Percentiles rank a stretch among this genome's conserved stretches.
phyloP scores from a whole-genome alignment of 2,888 invertebrate genomes.

The Lasius platythorax region DNA sequence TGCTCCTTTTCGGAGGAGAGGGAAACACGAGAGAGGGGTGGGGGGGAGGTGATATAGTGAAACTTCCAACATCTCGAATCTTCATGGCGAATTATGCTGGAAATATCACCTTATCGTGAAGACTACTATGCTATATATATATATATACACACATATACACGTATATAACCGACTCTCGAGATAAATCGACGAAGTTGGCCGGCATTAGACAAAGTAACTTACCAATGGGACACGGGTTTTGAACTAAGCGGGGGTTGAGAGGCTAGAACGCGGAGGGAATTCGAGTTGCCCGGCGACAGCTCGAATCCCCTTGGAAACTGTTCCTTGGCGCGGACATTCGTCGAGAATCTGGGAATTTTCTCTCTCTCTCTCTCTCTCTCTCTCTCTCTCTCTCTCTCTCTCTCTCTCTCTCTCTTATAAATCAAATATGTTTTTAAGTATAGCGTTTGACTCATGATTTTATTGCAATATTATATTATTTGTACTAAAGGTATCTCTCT shows the following conservation, averaged over 20 bases:
- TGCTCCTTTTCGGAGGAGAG: background rate
- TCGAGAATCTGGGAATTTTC: conserved; percentile 36
- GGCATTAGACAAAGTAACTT: conserved; percentile 72
- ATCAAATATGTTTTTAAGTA: conserved; percentile 53
- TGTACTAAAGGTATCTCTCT: too few relatives aligned
- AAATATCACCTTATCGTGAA: conserved; percentile 48
- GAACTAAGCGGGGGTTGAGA: conserved; percentile 53
- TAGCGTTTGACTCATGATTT: background rate
- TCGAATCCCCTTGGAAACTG: conserved; percentile 72
- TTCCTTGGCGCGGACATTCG: conserved; percentile 68
- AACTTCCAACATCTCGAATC: conserved; percentile 8
- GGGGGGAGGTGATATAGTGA: background rate
- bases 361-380: conserved; percentile 32
- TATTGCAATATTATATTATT: background rate
- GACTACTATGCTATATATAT: conserved; percentile 17
- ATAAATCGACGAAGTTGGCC: conserved; percentile 74
- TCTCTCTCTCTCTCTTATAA: conserved; percentile 32
- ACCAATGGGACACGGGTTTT: conserved; percentile 64
- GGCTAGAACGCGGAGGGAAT: conserved; percentile 56
- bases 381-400: conserved; percentile 6
- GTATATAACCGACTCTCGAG: conserved; percentile 47
- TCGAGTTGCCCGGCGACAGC: conserved; percentile 67
- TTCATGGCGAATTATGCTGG: conserved; percentile 27
- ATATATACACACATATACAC: background rate
- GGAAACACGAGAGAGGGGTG: too few relatives aligned